phyloP scores from a whole-genome alignment of 2,888 invertebrate species.

The Biston stratarius region DNA sequence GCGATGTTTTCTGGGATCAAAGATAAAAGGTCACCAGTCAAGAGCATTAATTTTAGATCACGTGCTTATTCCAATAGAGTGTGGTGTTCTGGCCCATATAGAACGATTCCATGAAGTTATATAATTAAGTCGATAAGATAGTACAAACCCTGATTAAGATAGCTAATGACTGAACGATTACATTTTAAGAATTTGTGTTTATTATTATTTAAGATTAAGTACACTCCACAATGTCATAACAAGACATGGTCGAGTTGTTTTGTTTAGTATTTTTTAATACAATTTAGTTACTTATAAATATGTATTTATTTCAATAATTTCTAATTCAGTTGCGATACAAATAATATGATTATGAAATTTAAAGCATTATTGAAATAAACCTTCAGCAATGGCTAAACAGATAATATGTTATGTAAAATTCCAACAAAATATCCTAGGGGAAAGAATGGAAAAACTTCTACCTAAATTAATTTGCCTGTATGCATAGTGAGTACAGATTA shows the following conservation, averaged over 20 bases:
- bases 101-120: constrained; percentile 25
- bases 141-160: constrained; percentile 35
- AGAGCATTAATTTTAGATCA: no score
- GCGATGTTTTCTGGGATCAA: background rate
- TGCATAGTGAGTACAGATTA: no score
- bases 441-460: no score
- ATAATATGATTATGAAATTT: background rate
- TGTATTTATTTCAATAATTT: background rate
- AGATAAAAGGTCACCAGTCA: no score
- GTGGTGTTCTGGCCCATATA: background rate
- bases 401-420: no score
- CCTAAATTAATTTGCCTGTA: no score
- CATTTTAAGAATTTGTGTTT: constrained; percentile 13
- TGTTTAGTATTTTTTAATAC: background rate
- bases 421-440: no score
- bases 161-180: constrained; percentile 24
- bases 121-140: constrained; percentile 36
- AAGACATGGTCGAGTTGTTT: background rate
- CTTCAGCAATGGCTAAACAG: no score
- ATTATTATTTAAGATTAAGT: constrained; percentile 10
- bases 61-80: background rate
- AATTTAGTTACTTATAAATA: background rate
- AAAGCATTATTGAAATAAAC: no score
- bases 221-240: background rate
- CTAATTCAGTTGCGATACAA: background rate